Evolutionary conservation across 2,888 invertebrate genomes (phyloP), one percentile per base, ranked within the genome.

Genomic region (Eueremaeus valkanovi): DNA sequence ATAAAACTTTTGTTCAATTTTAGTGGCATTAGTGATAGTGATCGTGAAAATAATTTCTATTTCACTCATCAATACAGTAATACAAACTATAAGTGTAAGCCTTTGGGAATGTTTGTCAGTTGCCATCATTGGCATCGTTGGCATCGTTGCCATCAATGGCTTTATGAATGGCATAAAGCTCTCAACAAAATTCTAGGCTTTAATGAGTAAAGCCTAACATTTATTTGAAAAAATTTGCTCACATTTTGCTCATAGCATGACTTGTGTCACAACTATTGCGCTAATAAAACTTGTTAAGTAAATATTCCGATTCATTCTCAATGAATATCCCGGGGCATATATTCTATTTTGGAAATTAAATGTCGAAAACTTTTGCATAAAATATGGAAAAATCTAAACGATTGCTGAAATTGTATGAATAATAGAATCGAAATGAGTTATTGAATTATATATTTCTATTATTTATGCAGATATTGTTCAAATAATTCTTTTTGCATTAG

Each of bases 241-340:
- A n/a, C 18, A 29, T 9, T 63, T 33, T 63, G 61, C 61, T 63
- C 33, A 24, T n/a, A 63, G 61, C 61, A 33, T 33, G 31, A 63
- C 33, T 55, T 55, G 55, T 55, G 31, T 63, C 33, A 31, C 31
- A 63, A 24, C 8, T 63, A 33, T 63, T 63, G 61, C 29, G n/a
- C 24, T 63, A 13, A 63, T 63, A 63, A 24, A 63, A 63, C 61
- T n/a, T 27, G 61, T 63, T 63, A 63, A 33, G 31, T 16, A 63
- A 63, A 63, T 63, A 63, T 33, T 33, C 16, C 0, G 33, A 63
- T 33, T 63, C 24, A 45, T 45, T 45, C 45, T 45, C 61, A 63
- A n/a, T 63, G 61, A 33, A 31, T 63, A 33, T 16, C 61, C 33
- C 18, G 9, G 18, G 33, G 61, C 33, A 33, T 29, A 63, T 33